Evolutionary conservation across 2,888 invertebrate genomes (phyloP).

Genomic region (Eilema sororculum): DNA sequence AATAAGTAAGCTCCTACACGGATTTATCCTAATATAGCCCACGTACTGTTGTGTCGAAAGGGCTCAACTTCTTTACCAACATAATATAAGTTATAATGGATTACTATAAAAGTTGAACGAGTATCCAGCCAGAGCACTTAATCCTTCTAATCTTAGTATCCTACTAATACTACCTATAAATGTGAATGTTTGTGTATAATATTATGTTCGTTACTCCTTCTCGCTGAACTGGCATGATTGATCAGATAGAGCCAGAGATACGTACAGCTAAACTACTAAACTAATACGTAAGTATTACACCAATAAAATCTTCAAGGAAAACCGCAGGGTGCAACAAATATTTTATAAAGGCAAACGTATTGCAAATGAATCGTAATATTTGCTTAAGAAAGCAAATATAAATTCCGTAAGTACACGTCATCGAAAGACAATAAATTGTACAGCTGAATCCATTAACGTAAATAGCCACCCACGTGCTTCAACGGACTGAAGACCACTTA

Average conservation of each 20-base stretch:
- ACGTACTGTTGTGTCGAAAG: background rate
- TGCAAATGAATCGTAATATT: slow-evolving; percentile 17
- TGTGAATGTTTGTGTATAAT: background rate
- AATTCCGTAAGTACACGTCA: slow-evolving; percentile 28
- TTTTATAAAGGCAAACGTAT: slow-evolving; percentile 8
- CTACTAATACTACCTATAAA: background rate
- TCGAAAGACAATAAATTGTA: slow-evolving; percentile 45
- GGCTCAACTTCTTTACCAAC: background rate
- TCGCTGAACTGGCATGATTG: background rate
- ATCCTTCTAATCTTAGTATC: background rate
- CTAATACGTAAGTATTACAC: background rate
- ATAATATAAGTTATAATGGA: background rate
- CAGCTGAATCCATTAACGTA: slow-evolving; percentile 42
- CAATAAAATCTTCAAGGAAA: background rate
- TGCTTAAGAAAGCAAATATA: slow-evolving; percentile 16
- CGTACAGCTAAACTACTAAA: background rate
- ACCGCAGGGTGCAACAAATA: background rate
- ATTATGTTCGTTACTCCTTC: background rate
- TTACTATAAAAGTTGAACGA: background rate
- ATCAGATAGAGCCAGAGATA: background rate
- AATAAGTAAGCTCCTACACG: background rate
- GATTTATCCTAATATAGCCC: background rate
- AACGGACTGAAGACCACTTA: slow-evolving; percentile 65
- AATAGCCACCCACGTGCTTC: slow-evolving; percentile 53
- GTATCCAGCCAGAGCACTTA: background rate